Evolutionary conservation across 1,140 invertebrate species (phyloP).

Genomic region (Hydropsyche tenuis): DNA sequence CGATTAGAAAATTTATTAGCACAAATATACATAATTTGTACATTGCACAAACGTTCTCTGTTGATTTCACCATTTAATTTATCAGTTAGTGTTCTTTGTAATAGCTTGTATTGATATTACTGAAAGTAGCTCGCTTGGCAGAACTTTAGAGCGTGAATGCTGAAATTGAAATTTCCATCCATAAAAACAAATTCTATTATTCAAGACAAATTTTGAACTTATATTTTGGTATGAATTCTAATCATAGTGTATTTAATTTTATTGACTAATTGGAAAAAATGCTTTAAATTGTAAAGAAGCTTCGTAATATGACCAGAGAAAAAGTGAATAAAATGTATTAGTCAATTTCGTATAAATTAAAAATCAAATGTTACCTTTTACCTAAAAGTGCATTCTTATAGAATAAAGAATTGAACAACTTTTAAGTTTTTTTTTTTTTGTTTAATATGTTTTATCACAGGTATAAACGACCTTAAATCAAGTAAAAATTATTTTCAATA

Average conservation of each 20-base stretch:
- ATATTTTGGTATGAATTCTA: conserved; percentile 24
- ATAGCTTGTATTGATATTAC: too few species aligned
- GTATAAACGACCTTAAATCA: neutral
- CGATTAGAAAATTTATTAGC: too few species aligned
- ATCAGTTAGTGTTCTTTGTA: too few species aligned
- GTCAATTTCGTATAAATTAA: conserved; percentile 45
- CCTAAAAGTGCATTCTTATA: conserved; percentile 50
- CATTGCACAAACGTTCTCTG: too few species aligned
- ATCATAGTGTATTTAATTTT: neutral
- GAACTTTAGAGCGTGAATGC: too few species aligned
- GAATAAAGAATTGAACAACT: conserved; percentile 33
- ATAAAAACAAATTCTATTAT: neutral
- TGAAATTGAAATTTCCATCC: too few species aligned
- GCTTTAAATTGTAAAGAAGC: conserved; percentile 2
- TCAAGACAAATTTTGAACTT: neutral
- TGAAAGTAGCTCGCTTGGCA: too few species aligned
- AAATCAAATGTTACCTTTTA: conserved; percentile 29
- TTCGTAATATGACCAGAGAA: neutral
- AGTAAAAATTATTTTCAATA: too few species aligned
- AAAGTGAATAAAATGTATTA: neutral
- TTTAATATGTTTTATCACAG: too few species aligned
- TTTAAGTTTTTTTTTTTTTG: too few species aligned
- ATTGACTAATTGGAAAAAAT: neutral
- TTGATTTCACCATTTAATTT: too few species aligned
- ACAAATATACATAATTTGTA: too few species aligned